These are phyloP conservation scores for Stylophora pistillata DNA, from an alignment of 64 coral and sea anemone species.

Conservation along the genomic window DNA sequence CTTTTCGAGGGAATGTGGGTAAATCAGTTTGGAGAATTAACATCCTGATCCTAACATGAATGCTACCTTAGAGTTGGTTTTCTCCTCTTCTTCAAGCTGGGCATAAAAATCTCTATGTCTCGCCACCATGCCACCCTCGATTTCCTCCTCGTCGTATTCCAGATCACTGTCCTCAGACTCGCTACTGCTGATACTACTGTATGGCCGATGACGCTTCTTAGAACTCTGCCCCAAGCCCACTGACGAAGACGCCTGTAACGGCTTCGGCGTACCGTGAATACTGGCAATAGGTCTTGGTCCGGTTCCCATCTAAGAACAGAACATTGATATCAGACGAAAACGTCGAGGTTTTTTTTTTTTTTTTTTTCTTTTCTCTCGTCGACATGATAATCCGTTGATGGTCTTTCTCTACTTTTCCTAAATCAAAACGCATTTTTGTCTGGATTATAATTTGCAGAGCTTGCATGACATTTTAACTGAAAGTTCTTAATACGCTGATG, in stretches of 20 bases:
- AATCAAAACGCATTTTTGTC: too few species aligned
- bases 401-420: too few species aligned
- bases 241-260: constrained; percentile 62
- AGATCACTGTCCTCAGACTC: constrained; percentile 78
- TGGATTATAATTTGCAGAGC: too few species aligned
- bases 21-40: background rate
- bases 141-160: constrained; percentile 80
- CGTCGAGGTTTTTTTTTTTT: too few species aligned
- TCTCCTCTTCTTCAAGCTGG: constrained; percentile 71
- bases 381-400: too few species aligned
- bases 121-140: constrained; percentile 17
- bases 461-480: too few species aligned
- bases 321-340: background rate
- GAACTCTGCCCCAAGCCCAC: constrained; percentile 46
- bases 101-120: constrained; percentile 61
- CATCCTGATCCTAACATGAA: background rate
- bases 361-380: too few species aligned
- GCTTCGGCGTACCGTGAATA: constrained; percentile 70
- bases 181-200: constrained; percentile 29
- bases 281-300: constrained; percentile 55
- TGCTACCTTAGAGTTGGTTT: constrained; percentile 72
- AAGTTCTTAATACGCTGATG: background rate
- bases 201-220: constrained; percentile 76
- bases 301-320: constrained; percentile 43
- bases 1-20: too few species aligned